These are phyloP conservation scores for Lates calcarifer DNA, from an alignment of 2,113 vertebrate species.

Conservation along the genomic window DNA sequence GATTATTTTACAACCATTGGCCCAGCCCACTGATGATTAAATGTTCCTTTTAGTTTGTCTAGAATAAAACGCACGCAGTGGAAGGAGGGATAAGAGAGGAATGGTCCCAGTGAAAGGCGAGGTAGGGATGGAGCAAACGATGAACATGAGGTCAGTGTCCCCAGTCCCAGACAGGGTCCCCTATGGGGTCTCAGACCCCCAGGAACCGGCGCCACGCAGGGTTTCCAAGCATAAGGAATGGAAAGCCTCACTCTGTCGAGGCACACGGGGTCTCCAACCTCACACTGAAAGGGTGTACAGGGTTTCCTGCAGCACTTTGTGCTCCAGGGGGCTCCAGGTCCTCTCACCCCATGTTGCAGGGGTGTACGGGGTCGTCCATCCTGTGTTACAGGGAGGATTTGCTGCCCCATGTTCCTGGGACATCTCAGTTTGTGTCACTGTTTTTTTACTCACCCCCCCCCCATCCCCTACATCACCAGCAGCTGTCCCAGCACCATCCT, in stretches of 20 bases:
- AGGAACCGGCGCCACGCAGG: background rate
- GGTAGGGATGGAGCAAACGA: constrained; percentile 10
- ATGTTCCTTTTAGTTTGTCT: constrained; percentile 59
- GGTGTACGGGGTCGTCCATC: background rate
- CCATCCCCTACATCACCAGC: constrained; percentile 80
- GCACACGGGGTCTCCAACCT: constrained; percentile 12
- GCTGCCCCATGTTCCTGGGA: constrained; percentile 16
- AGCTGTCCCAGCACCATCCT: constrained; percentile 93
- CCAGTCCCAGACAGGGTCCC: constrained; percentile 26
- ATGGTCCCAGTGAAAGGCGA: constrained; percentile 34
- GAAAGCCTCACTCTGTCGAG: constrained; percentile 9
- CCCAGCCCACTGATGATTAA: constrained; percentile 75
- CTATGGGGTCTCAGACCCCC: constrained; percentile 13
- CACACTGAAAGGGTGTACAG: constrained; percentile 5
- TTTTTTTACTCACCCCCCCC: background rate
- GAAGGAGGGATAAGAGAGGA: constrained; percentile 43
- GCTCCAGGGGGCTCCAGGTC: constrained; percentile 28
- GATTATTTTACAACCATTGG: constrained; percentile 82
- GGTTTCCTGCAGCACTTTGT: constrained; percentile 1
- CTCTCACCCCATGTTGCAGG: background rate
- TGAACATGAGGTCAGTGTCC: constrained; percentile 6
- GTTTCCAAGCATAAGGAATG: constrained; percentile 10
- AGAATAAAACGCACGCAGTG: constrained; percentile 60
- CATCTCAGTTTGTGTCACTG: constrained; percentile 32
- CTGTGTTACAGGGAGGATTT: background rate